Base-by-base conservation (phyloP, 2,797 vertebrate species). In the Psittacula derbiana region DNA sequence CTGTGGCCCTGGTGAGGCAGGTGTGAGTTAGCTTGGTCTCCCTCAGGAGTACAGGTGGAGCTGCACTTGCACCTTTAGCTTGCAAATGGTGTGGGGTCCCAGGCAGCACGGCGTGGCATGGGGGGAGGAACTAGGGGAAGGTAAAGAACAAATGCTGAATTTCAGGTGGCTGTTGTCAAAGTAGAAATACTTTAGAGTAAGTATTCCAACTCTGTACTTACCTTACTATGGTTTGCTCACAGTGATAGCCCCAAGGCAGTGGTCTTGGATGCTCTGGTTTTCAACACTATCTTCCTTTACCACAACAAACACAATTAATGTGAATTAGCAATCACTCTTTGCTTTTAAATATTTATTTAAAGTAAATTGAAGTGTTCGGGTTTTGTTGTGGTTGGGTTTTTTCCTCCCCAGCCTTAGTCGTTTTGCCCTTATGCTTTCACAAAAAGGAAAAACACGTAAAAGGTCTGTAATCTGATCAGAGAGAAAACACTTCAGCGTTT, bases 281-380 rank as follows among this genome's bases (percentile, higher is more conserved):
- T 36, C 69, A 64, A 10, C 0, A 1, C 43, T 1, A 30, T 95
- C 73, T 94, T 96, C 55, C 75, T 78, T 90, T 46, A 61, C 21
- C 31, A 38, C 33, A 73, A 55, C 1, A 1, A 95, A 75, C 11
- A 38, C 4, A 33, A 25, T 65, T 85, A 53, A 86, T 89, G 50
- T 86, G 80, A 97, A 96, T 87, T 82, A 71, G 16, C n/a, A 79
- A 17, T 71, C 80, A 36, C 33, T 79, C 25, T 73, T 94, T 71
- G n/a, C 88, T 84, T 93, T 80, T 53, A 62, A 88, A 12, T 66
- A 55, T 52, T 87, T 88, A 50, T 96, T 80, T 69, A 57, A 64
- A 93, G 80, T 30, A 64, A n/a, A 24, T 20, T 28, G 60, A n/a
- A 58, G 55, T 36, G 17, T 28, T 44, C 58, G 70, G n/a, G 10